phyloP scores from a whole-genome alignment of 30 jellyfish, hydroid and myxozoan genomes.

The Euphysa ruthae region DNA sequence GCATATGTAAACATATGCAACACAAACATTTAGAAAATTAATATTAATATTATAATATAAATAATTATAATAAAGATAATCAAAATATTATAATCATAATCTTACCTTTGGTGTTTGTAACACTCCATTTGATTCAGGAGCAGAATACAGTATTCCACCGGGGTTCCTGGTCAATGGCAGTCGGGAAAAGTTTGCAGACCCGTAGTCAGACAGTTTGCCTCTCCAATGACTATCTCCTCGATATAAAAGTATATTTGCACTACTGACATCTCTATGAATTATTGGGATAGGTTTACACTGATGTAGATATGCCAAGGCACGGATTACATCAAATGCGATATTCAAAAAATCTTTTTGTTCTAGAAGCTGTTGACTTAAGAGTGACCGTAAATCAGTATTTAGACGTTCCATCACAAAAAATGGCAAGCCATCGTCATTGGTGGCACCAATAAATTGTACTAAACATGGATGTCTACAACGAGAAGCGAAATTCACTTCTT shows the following conservation, averaged over 20 bases:
- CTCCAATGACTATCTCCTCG: conserved; percentile 54
- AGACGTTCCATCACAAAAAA: conserved; percentile 68
- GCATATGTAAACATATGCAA: neutral
- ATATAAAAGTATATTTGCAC: conserved; percentile 69
- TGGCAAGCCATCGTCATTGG: conserved; percentile 87
- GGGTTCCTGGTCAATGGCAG: conserved; percentile 82
- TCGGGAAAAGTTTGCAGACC: conserved; percentile 86
- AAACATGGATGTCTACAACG: conserved; percentile 95
- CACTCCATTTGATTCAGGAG: conserved; percentile 82
- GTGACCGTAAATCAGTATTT: conserved; percentile 62
- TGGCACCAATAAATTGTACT: conserved; percentile 94
- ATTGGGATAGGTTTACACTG: conserved; percentile 60
- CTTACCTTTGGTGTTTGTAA: conserved; percentile 83
- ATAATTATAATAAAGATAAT: neutral
- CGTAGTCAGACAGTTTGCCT: conserved; percentile 84
- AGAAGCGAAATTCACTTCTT: conserved; percentile 90
- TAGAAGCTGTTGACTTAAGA: conserved; percentile 32
- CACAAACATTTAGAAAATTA: neutral
- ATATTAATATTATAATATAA: neutral
- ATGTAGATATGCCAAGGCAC: conserved; percentile 72
- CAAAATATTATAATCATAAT: neutral
- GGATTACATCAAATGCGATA: conserved; percentile 51
- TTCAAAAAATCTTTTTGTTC: conserved; percentile 13
- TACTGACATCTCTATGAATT: conserved; percentile 88
- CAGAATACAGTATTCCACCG: conserved; percentile 81